Evolutionary conservation across 37 sponge, comb jelly and placozoan genomes (phyloP), one percentile per base, ranked within the genome.

Genomic region (Agelas oroides): DNA sequence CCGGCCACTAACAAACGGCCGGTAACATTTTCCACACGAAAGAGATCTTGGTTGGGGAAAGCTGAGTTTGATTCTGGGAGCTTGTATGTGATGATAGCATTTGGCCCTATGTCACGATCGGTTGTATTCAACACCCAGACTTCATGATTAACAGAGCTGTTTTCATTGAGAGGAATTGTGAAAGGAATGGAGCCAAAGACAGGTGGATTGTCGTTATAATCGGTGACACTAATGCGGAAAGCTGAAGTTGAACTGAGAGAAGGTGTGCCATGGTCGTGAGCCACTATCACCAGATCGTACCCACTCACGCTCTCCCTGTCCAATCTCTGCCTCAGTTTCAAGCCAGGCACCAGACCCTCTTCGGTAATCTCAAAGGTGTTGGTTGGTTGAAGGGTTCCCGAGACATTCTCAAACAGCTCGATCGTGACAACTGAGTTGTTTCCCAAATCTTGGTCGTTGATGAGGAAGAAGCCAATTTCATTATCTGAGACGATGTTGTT

Each of bases 181-280:
- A 18, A 20, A 0, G 78, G 30, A 3, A 63, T 24, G 55, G 84
- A 71, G 52, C 63, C 35, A 59, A 95, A 86, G n/a, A 84, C 79
- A 2, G 95, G 95, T 3, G 59, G 31, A 71, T 95, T 85, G 63
- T 95, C 90, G 39, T 89, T 88, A 1, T 38, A 17, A 60, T 87
- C 84, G 13, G 12, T 8, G 0, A 95, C 71, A 16, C n/a, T 59
- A 34, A 95, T 85, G 0, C 38, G 60, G 34, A 90, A 17, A 34
- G 35, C 59, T 1, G 24, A 16, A 32, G 20, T 55, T 15, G 70
- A 57, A 0, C 72, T 68, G 6, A 67, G 76, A 12, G 70, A 30
- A 15, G 87, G 80, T 27, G 35, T 67, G 0, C 91, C 91, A 16
- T 65, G 41, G 55, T 94, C 94, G 23, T 5, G 36, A 5, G 75